These are phyloP conservation scores for Melanargia galathea DNA, from an alignment of 2,888 invertebrate species.

Conservation along the genomic window DNA sequence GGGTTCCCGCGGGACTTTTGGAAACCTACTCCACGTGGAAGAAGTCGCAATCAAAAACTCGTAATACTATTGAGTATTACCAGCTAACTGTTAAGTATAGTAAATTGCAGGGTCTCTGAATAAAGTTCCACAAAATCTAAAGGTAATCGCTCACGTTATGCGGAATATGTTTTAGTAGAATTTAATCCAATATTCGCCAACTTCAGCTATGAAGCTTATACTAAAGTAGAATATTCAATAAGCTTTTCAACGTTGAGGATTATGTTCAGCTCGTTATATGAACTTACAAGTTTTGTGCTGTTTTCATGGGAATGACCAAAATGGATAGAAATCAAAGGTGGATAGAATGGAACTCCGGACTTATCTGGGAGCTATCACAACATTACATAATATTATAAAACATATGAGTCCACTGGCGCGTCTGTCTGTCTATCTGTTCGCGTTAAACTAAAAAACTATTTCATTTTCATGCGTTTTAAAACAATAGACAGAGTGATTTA, in stretches of 20 bases:
- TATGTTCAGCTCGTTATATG: conserved; percentile 8
- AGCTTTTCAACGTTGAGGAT: conserved; percentile 12
- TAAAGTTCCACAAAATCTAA: not conserved
- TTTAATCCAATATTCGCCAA: conserved; percentile 23
- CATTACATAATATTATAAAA: too few species aligned
- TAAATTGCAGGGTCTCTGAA: conserved; percentile 1
- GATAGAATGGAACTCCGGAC: too few species aligned
- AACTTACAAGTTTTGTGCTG: not conserved
- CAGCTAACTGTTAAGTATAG: not conserved
- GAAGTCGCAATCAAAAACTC: not conserved
- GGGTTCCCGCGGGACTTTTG: too few species aligned
- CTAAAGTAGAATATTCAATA: conserved; percentile 27
- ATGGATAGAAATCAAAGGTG: too few species aligned
- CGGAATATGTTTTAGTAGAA: conserved; percentile 12
- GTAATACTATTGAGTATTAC: not conserved
- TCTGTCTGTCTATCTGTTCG: too few species aligned
- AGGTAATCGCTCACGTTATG: conserved; percentile 1
- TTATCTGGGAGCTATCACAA: too few species aligned
- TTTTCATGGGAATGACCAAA: not conserved
- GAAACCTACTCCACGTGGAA: too few species aligned
- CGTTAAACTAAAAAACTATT: too few species aligned
- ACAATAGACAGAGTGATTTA: too few species aligned
- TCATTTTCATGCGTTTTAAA: too few species aligned
- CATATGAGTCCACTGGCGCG: too few species aligned
- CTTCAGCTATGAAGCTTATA: conserved; percentile 23